Base-by-base conservation (phyloP, 2,888 invertebrate genomes). In the Aleiodes testaceus region DNA sequence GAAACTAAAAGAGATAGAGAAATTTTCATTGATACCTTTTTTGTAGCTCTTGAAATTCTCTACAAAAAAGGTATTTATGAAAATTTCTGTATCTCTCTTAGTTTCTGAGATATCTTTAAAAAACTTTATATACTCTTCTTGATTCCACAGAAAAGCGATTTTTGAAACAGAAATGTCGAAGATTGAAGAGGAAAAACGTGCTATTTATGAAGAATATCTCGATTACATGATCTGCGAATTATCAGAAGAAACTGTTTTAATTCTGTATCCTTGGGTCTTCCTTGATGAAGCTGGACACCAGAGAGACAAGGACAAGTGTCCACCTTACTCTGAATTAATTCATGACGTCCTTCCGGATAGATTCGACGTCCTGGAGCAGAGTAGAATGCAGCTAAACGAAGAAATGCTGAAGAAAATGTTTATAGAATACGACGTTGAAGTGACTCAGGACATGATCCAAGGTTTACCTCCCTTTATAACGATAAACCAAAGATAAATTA, bases 241-340 rank as follows among this genome's bases (percentile, higher is more conserved):
- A 14, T 79, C 80, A 75, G 85, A 85, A 69, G 78, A 81, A 18
- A 84, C 82, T 0, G 78, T 79, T 1, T 55, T 85, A 14, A 30
- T 85, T 11, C 63, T 85, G 3, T 83, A 79, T 44, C 85, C 85
- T 0, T 84, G 84, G 84, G 77, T 83, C 0, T 84, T 85, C 67
- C 70, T 75, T 9, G 81, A 82, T 69, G 81, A 82, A 9, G 75
- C 80, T 4, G 82, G 81, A 0, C 72, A 77, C 7, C 69, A 63
- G 5, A 74, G 76, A 16, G 83, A 81, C 49, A 85, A 84, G 64
- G 77, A 79, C 36, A 78, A 76, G 69, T 79, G 81, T 53, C 74
- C 81, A 0, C 79, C 80, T 30, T 85, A 85, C 66, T 69, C 74
- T 11, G 84, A 85, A 63, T 75, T 85, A 9, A 75, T 77, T 1